Base-by-base conservation (phyloP, 2,113 vertebrate species). In the Gobius niger region DNA sequence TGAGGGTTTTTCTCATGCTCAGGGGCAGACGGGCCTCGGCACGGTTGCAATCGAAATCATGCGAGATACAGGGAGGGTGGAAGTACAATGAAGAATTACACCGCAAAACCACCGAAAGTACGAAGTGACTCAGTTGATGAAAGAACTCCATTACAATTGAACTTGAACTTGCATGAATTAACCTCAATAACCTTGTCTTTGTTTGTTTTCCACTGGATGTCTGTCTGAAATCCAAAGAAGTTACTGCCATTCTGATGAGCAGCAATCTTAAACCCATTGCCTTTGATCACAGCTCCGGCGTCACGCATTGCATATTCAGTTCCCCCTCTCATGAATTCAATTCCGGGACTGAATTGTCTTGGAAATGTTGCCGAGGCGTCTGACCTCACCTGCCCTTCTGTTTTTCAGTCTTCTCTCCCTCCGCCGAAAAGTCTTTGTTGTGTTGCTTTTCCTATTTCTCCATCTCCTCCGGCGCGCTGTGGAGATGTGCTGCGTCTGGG, bases 371-470 rank as follows among this genome's bases (percentile, higher is more conserved):
- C 24, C 1, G 40, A 5, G 24, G 7, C 0, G 16, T 12, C 50
- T 40, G 60, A 68, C 67, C 71, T 64, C 64, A 8, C 7, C 54
- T 74, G 70, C 71, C 79, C 73, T 34, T 60, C 63, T 61, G 56
- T 61, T 76, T 76, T 76, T 65, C 53, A 65, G 53, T 63, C 56
- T 68, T 76, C 60, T 67, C 57, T 75, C 59, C 54, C 62, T 59
- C 61, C 52, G 68, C 64, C 46, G 15, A 47, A 46, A 34, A 51
- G 67, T 46, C 13, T 73, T 44, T 62, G 66, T 24, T 34, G 65
- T 10, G 18, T n/a, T 5, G 60, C 41, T 61, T 70, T 62, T 67
- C 52, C 53, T 16, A 12, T 68, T 69, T 73, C 61, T 78, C 64
- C 41, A 42, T 73, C 59, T 7, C 7, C 42, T 46, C 47, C 50